Base-by-base conservation (phyloP, 2,797 vertebrate species). In the Anomalospiza imberbis region DNA sequence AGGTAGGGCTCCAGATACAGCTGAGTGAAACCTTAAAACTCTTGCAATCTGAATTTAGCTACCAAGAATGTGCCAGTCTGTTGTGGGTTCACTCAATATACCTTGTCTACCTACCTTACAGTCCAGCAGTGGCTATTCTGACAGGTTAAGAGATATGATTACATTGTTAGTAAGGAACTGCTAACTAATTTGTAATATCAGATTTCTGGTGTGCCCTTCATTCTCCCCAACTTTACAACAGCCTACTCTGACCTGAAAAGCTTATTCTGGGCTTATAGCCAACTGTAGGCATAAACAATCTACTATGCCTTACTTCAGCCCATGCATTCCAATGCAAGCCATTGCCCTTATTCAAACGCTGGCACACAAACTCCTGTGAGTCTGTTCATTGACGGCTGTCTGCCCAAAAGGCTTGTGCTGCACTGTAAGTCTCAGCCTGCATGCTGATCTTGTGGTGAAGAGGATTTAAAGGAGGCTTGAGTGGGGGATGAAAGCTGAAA, bases 321-420 rank as follows among this genome's bases (percentile, higher is more conserved):
- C 75, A 13, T 89, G 85, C 80, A 93, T 95, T 95, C 93, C 91
- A 50, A 58, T 91, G 91, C 81, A 90, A 89, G 80, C 74, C 51
- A 31, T 20, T 71, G 80, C 75, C 61, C 36, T 84, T 75, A 38
- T 68, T 75, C 78, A 57, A 74, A 79, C 40, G 66, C 91, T 95
- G 95, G 81, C 85, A 88, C 82, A 88, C 76, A 81, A 63, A 40
- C 60, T 73, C 65, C 79, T 62, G 13, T 45, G 80, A 88, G 88
- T 40, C 47, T 72, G 76, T 62, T 93, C 86, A 77, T 73, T 93
- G 72, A 92, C 55, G 14, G 38, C 60, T 84, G 45, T 4, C 85
- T 90, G 91, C 63, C 70, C 87, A 51, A 85, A 76, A 82, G 76
- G 13, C 57, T 91, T 81, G 22, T 58, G 75, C 79, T 91, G 53